These are phyloP conservation scores for Spodoptera frugiperda DNA, from an alignment of 1,140 invertebrate species.

Conservation along the genomic window DNA sequence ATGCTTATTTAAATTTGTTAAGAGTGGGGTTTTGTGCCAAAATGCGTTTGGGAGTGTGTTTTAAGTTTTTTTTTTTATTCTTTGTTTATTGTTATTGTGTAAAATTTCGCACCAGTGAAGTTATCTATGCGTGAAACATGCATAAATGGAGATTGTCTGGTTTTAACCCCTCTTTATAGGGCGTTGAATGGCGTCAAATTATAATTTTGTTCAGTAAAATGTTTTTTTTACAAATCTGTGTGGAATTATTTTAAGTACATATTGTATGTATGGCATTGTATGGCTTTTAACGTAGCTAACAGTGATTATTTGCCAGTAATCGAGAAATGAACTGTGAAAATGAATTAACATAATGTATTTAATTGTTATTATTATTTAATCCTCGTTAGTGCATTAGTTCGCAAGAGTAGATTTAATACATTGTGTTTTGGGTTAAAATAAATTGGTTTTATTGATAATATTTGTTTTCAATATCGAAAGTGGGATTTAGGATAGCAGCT, in stretches of 20 bases:
- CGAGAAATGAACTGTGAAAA: no score
- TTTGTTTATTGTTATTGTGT: conserved; percentile 40
- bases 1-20: conserved; percentile 41
- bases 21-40: conserved; percentile 35
- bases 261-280: neutral
- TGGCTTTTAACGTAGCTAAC: neutral
- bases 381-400: no score
- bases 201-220: conserved; percentile 13
- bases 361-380: no score
- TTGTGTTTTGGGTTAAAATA: no score
- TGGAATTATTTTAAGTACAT: neutral
- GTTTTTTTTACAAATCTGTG: neutral
- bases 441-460: no score
- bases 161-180: neutral
- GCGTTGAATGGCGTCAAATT: conserved; percentile 8
- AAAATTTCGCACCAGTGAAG: conserved; percentile 7
- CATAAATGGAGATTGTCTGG: conserved; percentile 13
- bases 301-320: no score
- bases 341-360: no score
- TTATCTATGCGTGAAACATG: conserved; percentile 28
- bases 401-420: no score
- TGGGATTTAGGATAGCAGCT: no score
- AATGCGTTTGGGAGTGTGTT: conserved; percentile 45
- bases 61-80: conserved; percentile 17
- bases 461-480: no score